Base-by-base conservation (phyloP, 1,140 invertebrate species). In the Drosophila subobscura region DNA sequence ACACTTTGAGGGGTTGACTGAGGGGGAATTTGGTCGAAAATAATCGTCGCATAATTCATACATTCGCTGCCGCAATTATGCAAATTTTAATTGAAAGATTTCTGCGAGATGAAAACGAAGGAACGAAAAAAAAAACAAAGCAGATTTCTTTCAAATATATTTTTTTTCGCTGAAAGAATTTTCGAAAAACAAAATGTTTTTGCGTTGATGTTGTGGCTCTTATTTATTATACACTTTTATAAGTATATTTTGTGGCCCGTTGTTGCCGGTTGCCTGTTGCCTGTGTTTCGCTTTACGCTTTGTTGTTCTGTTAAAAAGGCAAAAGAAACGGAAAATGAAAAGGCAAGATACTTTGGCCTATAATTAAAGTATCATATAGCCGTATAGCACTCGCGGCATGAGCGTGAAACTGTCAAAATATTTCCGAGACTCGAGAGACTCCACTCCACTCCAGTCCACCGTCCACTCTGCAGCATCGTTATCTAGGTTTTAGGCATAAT, bases 301-400 rank as follows among this genome's bases (percentile, higher is more conserved):
- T 60, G 76, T 74, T 78, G 75, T 67, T 66, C 76, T 75, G 67
- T 78, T 78, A 78, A 76, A 76, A 78, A 78, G 76, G 56, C 72
- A 37, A 37, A 37, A 37, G 33, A 8, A 84, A 72, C 59, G 51
- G 59, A 72, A 47, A 27, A 14, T 14, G 40, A 37, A 67, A 41
- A 67, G 64, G 22, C 42, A 51, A 47, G 42, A 50, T 12, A 52
- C 66, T 23, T 56, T 68, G 70, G 67, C 66, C 84, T 88, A 88
- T 88, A 88, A 88, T 88, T 88, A 88, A 88, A 83, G 83, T 89
- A 88, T 88, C 84, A 88, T 79, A 88, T 79, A 88, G 78, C 84
- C 79, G 83, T 79, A 88, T 76, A 88, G 78, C 84, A 89, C 83
- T 88, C 78, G 83, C 78, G 83, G 81, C 70, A 75, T 81, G 75